Conservation (phyloP, 2,113 vertebrate genomes). For the Microtus montanus region DNA sequence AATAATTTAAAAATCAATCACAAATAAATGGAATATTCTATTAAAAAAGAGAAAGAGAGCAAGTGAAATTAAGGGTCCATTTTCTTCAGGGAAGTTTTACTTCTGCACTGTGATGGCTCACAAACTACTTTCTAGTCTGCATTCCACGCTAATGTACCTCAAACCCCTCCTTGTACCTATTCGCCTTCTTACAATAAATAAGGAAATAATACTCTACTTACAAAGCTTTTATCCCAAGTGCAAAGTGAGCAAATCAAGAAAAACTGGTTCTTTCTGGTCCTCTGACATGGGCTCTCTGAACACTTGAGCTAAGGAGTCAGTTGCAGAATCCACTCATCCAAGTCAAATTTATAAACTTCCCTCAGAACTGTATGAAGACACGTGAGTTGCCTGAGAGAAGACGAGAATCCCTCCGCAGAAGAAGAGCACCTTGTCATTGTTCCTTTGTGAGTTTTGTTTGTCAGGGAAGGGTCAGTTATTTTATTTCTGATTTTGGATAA, state of each 20-base stretch:
- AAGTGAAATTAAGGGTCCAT: slow-evolving; percentile 24
- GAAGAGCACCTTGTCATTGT: not conserved
- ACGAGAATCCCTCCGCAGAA: not conserved
- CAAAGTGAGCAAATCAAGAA: slow-evolving; percentile 60
- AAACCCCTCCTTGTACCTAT: slow-evolving; percentile 30
- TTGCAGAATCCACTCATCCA: not conserved
- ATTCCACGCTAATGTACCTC: slow-evolving; percentile 31
- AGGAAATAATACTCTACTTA: slow-evolving; percentile 60
- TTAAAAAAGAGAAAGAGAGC: not conserved
- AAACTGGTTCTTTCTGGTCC: slow-evolving; percentile 52
- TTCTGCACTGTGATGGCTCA: slow-evolving; percentile 49
- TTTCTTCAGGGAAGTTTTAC: slow-evolving; percentile 13
- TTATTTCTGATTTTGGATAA: not conserved
- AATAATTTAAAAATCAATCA: too few species aligned
- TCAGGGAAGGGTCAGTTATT: too few species aligned
- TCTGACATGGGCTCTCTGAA: not conserved
- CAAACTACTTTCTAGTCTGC: slow-evolving; percentile 30
- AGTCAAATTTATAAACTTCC: slow-evolving; percentile 2
- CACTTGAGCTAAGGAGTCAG: slow-evolving; percentile 2
- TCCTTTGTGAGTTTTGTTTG: not conserved
- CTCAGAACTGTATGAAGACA: not conserved
- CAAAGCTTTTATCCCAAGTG: slow-evolving; percentile 45
- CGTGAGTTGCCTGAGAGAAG: slow-evolving; percentile 13
- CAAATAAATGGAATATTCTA: too few species aligned
- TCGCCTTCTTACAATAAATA: slow-evolving; percentile 51